Percentiles rank a stretch among this genome's conserved stretches.
Evolutionary conservation across 2,113 vertebrate species (phyloP).

Genomic region (Ellobius talpinus): DNA sequence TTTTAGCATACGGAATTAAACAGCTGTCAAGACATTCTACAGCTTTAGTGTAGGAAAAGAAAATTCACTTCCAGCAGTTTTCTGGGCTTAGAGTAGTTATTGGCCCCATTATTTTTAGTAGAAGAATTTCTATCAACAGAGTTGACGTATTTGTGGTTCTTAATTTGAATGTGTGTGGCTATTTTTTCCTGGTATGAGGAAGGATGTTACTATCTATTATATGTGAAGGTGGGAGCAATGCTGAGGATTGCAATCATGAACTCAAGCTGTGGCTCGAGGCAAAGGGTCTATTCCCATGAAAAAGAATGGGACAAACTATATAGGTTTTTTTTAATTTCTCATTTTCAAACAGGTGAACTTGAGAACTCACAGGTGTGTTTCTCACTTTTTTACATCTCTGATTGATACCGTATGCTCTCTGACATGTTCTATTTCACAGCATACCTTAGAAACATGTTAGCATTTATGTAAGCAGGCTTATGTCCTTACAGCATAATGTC

Average conservation of each 20-base stretch:
- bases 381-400: neutral
- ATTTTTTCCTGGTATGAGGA: slow-evolving; percentile 36
- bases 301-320: slow-evolving; percentile 27
- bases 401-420: neutral
- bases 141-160: slow-evolving; percentile 51
- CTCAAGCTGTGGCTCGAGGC: slow-evolving; percentile 11
- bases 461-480: neutral
- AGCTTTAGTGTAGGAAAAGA: slow-evolving; percentile 16
- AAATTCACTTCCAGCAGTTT: slow-evolving; percentile 7
- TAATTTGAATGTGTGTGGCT: slow-evolving; percentile 45
- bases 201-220: slow-evolving; percentile 60
- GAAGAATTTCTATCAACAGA: slow-evolving; percentile 60
- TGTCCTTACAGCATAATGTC: neutral
- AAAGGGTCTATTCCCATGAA: neutral
- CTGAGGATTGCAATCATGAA: slow-evolving; percentile 27
- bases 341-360: neutral
- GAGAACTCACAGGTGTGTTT: no score
- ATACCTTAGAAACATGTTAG: slow-evolving; percentile 26
- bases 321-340: neutral
- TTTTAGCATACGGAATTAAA: slow-evolving; percentile 64
- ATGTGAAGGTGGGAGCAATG: slow-evolving; percentile 31
- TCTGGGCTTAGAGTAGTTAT: slow-evolving; percentile 54
- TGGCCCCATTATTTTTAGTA: neutral
- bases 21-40: slow-evolving; percentile 36
- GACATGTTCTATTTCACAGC: neutral